Evolutionary conservation across 2,888 invertebrate species (phyloP), one percentile per base, ranked within the genome.

Genomic region (Xestobium rufovillosum): DNA sequence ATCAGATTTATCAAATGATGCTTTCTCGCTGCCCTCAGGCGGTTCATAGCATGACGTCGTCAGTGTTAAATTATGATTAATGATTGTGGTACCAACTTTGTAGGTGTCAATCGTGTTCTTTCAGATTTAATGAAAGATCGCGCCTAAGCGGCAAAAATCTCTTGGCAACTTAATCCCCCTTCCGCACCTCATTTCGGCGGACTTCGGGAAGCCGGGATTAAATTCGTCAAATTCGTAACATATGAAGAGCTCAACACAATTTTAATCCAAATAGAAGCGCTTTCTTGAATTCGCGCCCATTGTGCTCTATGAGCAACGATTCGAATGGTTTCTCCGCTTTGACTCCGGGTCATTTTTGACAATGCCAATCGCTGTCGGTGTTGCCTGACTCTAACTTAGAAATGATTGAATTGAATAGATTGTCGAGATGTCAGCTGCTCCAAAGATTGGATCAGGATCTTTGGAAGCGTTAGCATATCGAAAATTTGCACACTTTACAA

Each of bases 161-260:
- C 38, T 14, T 58, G 56, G 55, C 38, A 49, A 26, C 61, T 57
- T 33, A 56, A 46, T 34, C n/a, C n/a, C n/a, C n/a, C n/a, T n/a
- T n/a, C n/a, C n/a, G n/a, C n/a, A n/a, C n/a, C n/a, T n/a, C n/a
- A n/a, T n/a, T n/a, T n/a, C n/a, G n/a, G n/a, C n/a, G n/a, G n/a
- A n/a, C n/a, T n/a, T n/a, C n/a, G n/a, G n/a, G n/a, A n/a, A n/a
- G n/a, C n/a, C n/a, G n/a, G n/a, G n/a, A n/a, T n/a, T n/a, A n/a
- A n/a, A n/a, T n/a, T n/a, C n/a, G n/a, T n/a, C n/a, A n/a, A n/a
- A n/a, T n/a, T n/a, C n/a, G n/a, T n/a, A n/a, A n/a, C n/a, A n/a
- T n/a, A n/a, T n/a, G n/a, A n/a, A n/a, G n/a, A n/a, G n/a, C n/a
- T n/a, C n/a, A n/a, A n/a, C 56, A 61, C 57, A 3, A 10, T 55